Base-by-base conservation (phyloP, 2,797 vertebrate species). In the Pteronotus mesoamericanus region DNA sequence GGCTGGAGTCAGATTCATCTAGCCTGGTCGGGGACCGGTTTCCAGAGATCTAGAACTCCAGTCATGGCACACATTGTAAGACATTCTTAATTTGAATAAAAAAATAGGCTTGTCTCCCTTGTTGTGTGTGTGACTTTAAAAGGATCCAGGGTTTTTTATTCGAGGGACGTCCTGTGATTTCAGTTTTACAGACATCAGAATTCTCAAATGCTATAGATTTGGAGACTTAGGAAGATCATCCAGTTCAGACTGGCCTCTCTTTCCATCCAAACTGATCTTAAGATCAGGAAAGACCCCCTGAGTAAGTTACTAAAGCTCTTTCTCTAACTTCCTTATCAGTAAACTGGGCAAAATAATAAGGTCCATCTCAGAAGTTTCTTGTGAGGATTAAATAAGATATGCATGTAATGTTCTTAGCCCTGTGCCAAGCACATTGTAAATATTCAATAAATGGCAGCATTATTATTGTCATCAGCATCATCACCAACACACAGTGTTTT, bases 391-490 rank as follows among this genome's bases (percentile, higher is more conserved):
- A 93, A 89, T 42, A 32, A 68, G 80, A 92, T 48, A 72, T 0
- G 87, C 85, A 9, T 89, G 95, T 89, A 75, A 95, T 3, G n/a
- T 75, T 79, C 96, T 89, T 87, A 59, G 79, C 0, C 1, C 18
- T 0, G 4, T 1, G 66, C 80, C 66, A 4, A 4, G 75, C 61
- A 3, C 75, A 8, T 1, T 15, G 94, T 11, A 51, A 91, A 77
- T 8, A 9, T 1, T 18, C 78, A 14, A 1, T 64, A 34, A 91
- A 64, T 15, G 68, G 88, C 53, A 24, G 89, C 12, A 18, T 57
- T 68, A 12, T 78, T 21, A 22, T 4, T 1, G 26, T 53, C 84
- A 18, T n/a, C 71, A 7, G 1, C 22, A 1, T 7, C 18, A 24
- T n/a, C 71, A 29, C 46, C 69, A 1, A 7, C 2, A 8, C 2